Evolutionary conservation across 2,888 invertebrate genomes (phyloP).

Genomic region (Meandrusa payeni): DNA sequence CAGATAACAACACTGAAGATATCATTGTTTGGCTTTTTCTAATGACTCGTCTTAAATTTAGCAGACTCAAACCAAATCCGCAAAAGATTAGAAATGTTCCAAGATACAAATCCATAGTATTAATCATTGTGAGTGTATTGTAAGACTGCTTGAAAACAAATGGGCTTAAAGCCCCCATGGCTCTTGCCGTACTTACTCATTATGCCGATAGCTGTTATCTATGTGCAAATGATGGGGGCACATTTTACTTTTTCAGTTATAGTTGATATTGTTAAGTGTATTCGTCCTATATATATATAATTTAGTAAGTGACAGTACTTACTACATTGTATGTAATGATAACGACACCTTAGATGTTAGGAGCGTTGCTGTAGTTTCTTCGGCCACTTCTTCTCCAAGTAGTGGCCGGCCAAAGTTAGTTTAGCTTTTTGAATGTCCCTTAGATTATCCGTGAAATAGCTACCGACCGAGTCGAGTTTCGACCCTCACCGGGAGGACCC

Average conservation of each 20-base stretch:
- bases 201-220: conserved; percentile 41
- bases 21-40: conserved; percentile 41
- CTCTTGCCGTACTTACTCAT: conserved; percentile 36
- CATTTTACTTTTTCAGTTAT: conserved; percentile 34
- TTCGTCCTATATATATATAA: too few species aligned
- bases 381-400: too few species aligned
- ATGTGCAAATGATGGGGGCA: conserved; percentile 67
- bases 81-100: conserved; percentile 59
- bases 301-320: too few species aligned
- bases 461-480: too few species aligned
- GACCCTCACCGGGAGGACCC: too few species aligned
- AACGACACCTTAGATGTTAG: too few species aligned
- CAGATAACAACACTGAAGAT: conserved; percentile 57
- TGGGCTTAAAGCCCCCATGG: conserved; percentile 51
- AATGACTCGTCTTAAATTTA: conserved; percentile 57
- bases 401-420: too few species aligned
- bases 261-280: not conserved
- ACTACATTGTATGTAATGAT: too few species aligned
- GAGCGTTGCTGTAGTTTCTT: too few species aligned
- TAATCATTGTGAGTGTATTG: conserved; percentile 45
- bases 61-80: conserved; percentile 58
- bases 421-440: too few species aligned
- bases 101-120: conserved; percentile 55
- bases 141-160: conserved; percentile 28
- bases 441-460: too few species aligned